These are phyloP conservation scores for Tetramorium bicarinatum DNA, from an alignment of 2,888 invertebrate genomes.

Conservation along the genomic window DNA sequence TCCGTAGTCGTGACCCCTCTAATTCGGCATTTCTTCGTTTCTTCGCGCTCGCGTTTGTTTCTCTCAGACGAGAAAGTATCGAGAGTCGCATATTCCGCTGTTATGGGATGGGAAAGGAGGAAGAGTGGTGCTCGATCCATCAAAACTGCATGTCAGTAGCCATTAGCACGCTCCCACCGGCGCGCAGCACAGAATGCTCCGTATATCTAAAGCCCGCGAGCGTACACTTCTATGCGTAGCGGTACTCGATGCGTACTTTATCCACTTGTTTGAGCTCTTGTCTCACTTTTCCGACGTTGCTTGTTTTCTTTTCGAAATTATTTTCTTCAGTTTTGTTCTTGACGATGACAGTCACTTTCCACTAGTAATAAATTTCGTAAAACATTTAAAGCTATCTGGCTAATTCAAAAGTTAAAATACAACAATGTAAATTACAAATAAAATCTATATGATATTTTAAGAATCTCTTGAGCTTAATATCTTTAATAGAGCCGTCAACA, in stretches of 20 bases:
- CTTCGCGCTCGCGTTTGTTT: constrained; percentile 66
- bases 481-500: not conserved
- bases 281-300: constrained; percentile 25
- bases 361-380: not conserved
- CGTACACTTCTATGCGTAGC: constrained; percentile 70
- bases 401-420: not conserved
- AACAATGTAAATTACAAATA: not conserved
- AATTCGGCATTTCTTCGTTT: constrained; percentile 69
- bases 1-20: constrained; percentile 34
- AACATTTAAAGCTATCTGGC: not conserved
- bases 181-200: constrained; percentile 78
- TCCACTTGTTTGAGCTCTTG: constrained; percentile 58
- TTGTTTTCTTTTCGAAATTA: constrained; percentile 13
- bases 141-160: constrained; percentile 89
- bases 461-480: not conserved
- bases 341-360: not conserved
- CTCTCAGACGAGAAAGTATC: constrained; percentile 66
- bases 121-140: constrained; percentile 87
- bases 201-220: constrained; percentile 68
- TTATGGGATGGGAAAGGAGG: constrained; percentile 76
- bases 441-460: not conserved
- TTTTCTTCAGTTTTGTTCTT: constrained; percentile 7
- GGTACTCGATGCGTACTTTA: constrained; percentile 71
- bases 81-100: constrained; percentile 75
- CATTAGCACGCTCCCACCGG: constrained; percentile 88